Conservation (phyloP, 2,113 vertebrate genomes). For the Pelobates fuscus region DNA sequence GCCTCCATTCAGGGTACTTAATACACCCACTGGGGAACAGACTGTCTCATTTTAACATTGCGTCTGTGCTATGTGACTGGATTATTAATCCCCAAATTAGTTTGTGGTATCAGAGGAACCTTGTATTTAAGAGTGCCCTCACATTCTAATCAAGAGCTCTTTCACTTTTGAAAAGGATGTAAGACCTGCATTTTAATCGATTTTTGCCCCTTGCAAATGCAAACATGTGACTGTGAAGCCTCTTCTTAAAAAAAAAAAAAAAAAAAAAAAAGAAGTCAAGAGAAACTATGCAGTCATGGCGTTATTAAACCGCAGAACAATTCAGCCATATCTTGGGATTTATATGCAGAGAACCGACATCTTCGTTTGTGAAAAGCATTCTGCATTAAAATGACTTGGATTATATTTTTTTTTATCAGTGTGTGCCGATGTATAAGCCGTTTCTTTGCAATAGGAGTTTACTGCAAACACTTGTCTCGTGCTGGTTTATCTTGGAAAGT, state of each 20-base stretch:
- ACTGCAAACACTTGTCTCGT: conserved; percentile 19
- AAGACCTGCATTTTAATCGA: not conserved
- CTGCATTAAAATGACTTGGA: conserved; percentile 3
- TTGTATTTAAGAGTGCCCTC: conserved; percentile 17
- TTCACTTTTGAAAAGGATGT: not conserved
- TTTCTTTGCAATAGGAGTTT: not conserved
- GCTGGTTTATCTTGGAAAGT: conserved; percentile 26
- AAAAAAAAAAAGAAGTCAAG: not conserved
- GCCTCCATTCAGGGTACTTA: conserved; percentile 14
- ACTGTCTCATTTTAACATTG: conserved; percentile 22
- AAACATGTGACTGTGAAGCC: not conserved
- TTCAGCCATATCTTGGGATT: conserved; percentile 3
- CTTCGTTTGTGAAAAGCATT: too few species aligned
- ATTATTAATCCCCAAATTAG: conserved; percentile 33
- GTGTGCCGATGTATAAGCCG: not conserved
- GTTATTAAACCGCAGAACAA: not conserved
- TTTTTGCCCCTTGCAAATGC: not conserved
- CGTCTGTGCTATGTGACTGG: conserved; percentile 19
- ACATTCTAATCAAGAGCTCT: conserved; percentile 8
- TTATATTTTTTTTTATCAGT: conserved; percentile 1
- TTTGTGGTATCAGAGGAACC: conserved; percentile 1
- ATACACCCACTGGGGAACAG: conserved; percentile 11
- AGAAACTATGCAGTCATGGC: not conserved
- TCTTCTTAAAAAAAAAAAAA: too few species aligned
- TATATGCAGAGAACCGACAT: not conserved